These are phyloP conservation scores for Atta cephalotes DNA, from an alignment of 1,140 invertebrate species.

Conservation along the genomic window DNA sequence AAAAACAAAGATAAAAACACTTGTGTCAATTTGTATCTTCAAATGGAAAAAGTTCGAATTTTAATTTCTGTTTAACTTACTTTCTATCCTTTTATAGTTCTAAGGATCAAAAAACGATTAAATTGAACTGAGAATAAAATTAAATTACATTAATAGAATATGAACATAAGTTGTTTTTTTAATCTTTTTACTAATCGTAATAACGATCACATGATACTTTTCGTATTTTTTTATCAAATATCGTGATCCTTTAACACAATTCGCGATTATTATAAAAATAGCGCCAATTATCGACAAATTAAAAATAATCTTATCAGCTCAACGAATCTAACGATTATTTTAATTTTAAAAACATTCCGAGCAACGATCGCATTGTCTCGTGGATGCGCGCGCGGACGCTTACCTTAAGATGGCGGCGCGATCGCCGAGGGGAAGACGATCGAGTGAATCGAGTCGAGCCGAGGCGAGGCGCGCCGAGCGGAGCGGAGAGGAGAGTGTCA, in stretches of 20 bases:
- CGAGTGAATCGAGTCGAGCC: conserved; percentile 68
- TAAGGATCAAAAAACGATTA: too few species aligned
- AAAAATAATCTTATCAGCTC: background rate
- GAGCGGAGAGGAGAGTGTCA: conserved; percentile 18
- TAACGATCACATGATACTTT: background rate
- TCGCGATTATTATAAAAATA: background rate
- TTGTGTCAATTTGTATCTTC: too few species aligned
- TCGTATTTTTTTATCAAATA: background rate
- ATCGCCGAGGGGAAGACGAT: conserved; percentile 58
- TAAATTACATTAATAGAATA: too few species aligned
- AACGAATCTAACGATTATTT: background rate
- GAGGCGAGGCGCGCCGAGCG: conserved; percentile 24
- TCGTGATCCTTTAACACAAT: too few species aligned
- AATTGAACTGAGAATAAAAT: too few species aligned
- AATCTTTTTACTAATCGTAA: too few species aligned
- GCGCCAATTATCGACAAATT: background rate
- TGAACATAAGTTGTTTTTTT: too few species aligned
- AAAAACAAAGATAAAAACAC: too few species aligned
- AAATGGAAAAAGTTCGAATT: too few species aligned
- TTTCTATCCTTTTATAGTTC: too few species aligned
- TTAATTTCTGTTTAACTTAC: too few species aligned
- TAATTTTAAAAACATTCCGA: background rate
- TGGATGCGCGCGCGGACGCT: background rate
- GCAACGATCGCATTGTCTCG: background rate
- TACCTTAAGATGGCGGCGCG: conserved; percentile 68